Base-by-base conservation (phyloP, 2,888 invertebrate species). In the Agonopterix arenella region DNA sequence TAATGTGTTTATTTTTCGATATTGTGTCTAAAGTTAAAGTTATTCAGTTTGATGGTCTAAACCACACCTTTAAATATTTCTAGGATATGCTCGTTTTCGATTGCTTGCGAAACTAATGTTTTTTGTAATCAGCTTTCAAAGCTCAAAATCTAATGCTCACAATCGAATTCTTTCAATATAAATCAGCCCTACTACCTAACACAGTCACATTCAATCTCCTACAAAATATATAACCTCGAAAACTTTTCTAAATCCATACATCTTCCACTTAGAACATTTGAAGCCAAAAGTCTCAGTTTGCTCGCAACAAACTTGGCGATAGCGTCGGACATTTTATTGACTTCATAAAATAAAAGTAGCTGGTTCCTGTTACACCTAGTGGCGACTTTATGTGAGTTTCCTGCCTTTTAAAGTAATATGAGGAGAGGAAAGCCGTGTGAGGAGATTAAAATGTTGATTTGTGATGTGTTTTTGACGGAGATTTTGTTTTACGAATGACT, bases 291-390 rank as follows among this genome's bases (percentile, higher is more conserved):
- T 40, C 9, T 9, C n/a, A 40, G 48, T 45, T 51, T 45, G 43
- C 41, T 36, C 43, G 47, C 51, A 44, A 52, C 55, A 53, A 57
- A 55, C 50, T 57, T 48, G 38, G 28, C 54, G 51, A 56, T 48
- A 51, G 52, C 45, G 50, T 46, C 47, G 47, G 48, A 47, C 52
- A 52, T 56, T 57, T 57, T 57, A 57, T 52, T 49, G 54, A 54
- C 50, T 57, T 50, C 56, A 55, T 56, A 57, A 56, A 57, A 56
- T 56, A 56, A 57, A 57, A 55, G 53, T 48, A 46, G 36, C 47
- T 44, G 46, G 40, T 40, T 54, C 37, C 38, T 40, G 53, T 44
- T 49, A 48, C 54, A 51, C 54, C 53, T 50, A 18, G 37, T 40
- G 40, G 40, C n/a, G 13, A 44, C 36, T 28, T 28, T 47, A 47